Evolutionary conservation across 2,888 invertebrate species (phyloP), one percentile per base, ranked within the genome.

Genomic region (Bruchidius siliquastri): DNA sequence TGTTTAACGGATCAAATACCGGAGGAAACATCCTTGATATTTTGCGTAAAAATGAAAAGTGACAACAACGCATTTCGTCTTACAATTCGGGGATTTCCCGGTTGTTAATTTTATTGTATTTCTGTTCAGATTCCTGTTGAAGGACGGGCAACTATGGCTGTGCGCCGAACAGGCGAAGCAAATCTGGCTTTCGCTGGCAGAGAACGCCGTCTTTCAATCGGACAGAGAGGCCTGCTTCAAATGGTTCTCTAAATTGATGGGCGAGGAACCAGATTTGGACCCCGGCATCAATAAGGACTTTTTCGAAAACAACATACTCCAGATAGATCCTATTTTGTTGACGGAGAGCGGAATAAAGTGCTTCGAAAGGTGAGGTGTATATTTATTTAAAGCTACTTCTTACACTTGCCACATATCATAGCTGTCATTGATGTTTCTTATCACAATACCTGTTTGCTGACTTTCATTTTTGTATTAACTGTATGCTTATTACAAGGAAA

Each of bases 201-300:
- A 97, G 85, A 93, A 93, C 83, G 97, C 97, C 18, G 96, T 97
- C 18, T 97, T 97, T 85, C 90, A 93, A 20, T 92, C 94, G 0
- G 98, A 99, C 86, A 91, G 98, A 67, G 98, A 99, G 86, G 96
- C 97, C 49, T 98, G 98, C 87, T 99, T 98, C 88, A 95, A 96
- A 82, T 98, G 98, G 98, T 98, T 98, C 88, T 96, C 97, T 67
- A 98, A 98, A 87, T 88, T 97, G 67, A 96, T 97, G 96, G 96
- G 96, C 21, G 98, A 98, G 81, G 98, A 98, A 84, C 97, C 98
- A 0, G 98, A 98, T 86, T 88, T 98, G 73, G 98, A 98, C 88
- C 98, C 98, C 0, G 96, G 96, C 80, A 96, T 98, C 74, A 97
- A 96, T 83, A 92, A 94, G 85, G 96, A 96, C 86, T 99, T 99